Conservation (phyloP, 2,113 vertebrate genomes). For the Eleginops maclovinus region DNA sequence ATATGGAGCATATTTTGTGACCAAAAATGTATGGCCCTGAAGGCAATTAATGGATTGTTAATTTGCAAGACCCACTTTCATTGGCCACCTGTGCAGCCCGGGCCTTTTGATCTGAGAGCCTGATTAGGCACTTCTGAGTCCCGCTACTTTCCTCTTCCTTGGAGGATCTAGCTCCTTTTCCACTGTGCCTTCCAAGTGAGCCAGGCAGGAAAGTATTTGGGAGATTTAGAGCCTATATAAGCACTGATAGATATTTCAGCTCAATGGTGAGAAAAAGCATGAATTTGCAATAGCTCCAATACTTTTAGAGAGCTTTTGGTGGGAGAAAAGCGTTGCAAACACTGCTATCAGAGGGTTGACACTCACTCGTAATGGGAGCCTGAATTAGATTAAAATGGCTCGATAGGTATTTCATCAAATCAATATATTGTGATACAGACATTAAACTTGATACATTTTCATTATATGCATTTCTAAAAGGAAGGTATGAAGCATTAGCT, state of each 20-base stretch:
- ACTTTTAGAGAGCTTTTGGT: constrained; percentile 66
- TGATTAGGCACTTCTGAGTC: constrained; percentile 77
- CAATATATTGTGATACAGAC: constrained; percentile 23
- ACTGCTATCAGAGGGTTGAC: constrained; percentile 55
- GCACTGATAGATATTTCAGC: constrained; percentile 82
- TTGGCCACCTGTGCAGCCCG: constrained; percentile 72
- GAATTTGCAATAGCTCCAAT: constrained; percentile 76
- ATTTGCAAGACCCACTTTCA: constrained; percentile 79
- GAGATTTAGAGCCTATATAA: constrained; percentile 84
- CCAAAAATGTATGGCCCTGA: constrained; percentile 59
- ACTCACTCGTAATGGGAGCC: constrained; percentile 29
- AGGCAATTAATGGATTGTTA: constrained; percentile 82
- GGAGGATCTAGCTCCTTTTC: constrained; percentile 79
- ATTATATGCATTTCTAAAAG: constrained; percentile 26
- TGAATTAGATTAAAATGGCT: constrained; percentile 36
- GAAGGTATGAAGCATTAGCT: constrained; percentile 34
- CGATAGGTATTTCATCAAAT: constrained; percentile 31
- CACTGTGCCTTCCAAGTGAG: constrained; percentile 82
- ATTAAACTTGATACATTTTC: constrained; percentile 22
- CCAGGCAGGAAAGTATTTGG: constrained; percentile 83
- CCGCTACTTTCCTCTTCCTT: constrained; percentile 76
- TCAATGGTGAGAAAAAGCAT: constrained; percentile 78
- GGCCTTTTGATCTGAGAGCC: constrained; percentile 79
- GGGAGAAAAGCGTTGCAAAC: constrained; percentile 3
- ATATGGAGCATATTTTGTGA: constrained; percentile 80